Base-by-base conservation (phyloP, 2,797 vertebrate genomes). In the Bovichtus variegatus region DNA sequence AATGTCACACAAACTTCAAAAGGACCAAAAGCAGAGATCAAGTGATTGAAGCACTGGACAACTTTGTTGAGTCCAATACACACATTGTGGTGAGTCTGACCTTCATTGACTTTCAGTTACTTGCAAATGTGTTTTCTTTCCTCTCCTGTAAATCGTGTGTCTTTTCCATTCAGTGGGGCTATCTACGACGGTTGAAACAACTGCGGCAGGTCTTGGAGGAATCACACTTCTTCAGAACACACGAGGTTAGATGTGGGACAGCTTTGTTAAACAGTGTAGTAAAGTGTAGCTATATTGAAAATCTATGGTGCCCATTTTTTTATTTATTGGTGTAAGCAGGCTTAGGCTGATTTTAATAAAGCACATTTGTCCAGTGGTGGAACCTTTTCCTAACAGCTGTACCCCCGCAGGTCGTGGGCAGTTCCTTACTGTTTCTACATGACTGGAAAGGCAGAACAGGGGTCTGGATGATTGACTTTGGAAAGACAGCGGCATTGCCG, bases 391-490 rank as follows among this genome's bases (percentile, higher is more conserved):
- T 65, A 64, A 78, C 36, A 43, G 19, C 53, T 40, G 63, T 61
- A 2, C 73, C 60, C 23, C 69, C 63, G 29, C 87, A 97, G 97
- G 96, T 97, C 58, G 96, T 97, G 41, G 97, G 97, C 54, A 97
- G 97, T 68, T 97, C 97, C 15, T 91, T 97, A 34, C 93, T 97
- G 49, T 97, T 97, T 57, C 94, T 97, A 36, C 97, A 97, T 0
- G 96, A 97, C 79, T 86, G 90, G 49, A 94, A 92, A 0, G 95
- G 95, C 60, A 93, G 91, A 76, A 94, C 95, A 41, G 96, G 96
- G 6, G 94, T 97, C 43, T 97, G 97, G 97, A 97, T 97, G 97
- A 97, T 97, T 6, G 97, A 97, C 92, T 97, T 97, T 47, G 96
- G 96, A 62, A 97, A 97, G 93, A 97, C 96, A 0, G 89, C 90